Evolutionary conservation across 2,888 invertebrate species (phyloP).

Genomic region (Melangyna quadrimaculata): DNA sequence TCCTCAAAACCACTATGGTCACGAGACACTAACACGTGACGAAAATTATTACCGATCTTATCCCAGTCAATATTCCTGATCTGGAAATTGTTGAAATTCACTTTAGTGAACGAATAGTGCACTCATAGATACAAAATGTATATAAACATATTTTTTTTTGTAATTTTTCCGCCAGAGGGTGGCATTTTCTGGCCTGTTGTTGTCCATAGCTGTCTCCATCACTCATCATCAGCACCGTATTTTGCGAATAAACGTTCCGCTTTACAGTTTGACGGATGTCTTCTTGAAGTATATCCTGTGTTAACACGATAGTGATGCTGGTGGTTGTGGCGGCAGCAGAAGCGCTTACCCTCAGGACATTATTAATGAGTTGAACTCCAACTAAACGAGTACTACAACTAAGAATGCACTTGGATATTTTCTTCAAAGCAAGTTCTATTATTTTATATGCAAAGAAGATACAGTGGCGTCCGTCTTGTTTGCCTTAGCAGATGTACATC

Average conservation of each 20-base stretch:
- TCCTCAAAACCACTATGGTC: too few relatives aligned
- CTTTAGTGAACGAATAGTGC: constrained; percentile 12
- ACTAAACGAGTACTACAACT: constrained; percentile 21
- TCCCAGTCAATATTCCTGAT: too few relatives aligned
- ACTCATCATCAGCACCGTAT: constrained; percentile 41
- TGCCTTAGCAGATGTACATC: constrained; percentile 39
- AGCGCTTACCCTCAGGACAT: constrained; percentile 34
- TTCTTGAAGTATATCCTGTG: neutral
- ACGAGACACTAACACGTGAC: too few relatives aligned
- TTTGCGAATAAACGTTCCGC: constrained; percentile 40
- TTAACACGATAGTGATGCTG: neutral
- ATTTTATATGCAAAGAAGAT: constrained; percentile 35
- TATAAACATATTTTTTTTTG: neutral
- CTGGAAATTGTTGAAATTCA: neutral
- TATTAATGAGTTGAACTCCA: constrained; percentile 64
- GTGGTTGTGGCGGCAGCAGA: neutral
- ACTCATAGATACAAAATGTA: constrained; percentile 36
- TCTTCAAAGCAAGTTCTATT: constrained; percentile 7
- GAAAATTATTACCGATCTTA: too few relatives aligned
- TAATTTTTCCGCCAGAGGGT: constrained; percentile 45
- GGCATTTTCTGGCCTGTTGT: constrained; percentile 47
- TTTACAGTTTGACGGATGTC: constrained; percentile 49
- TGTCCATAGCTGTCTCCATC: constrained; percentile 42
- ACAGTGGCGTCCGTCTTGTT: constrained; percentile 16
- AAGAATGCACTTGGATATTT: constrained; percentile 3